Base-by-base conservation (phyloP, 2,797 vertebrate species). In the Hylomyscus alleni region DNA sequence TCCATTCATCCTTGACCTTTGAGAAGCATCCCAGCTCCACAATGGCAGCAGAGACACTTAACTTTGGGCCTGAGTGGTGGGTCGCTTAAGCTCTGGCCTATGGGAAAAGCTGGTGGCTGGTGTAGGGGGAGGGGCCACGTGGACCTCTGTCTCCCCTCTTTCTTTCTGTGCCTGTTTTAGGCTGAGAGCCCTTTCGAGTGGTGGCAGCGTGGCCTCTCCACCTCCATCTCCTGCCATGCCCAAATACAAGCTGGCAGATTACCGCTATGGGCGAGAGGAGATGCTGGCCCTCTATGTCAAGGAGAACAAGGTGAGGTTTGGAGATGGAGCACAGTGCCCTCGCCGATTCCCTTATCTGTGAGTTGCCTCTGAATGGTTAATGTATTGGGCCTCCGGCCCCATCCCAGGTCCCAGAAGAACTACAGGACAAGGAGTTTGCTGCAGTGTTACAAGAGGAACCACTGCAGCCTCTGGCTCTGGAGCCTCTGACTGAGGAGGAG, bases 261-360 rank as follows among this genome's bases (percentile, higher is more conserved):
- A 99, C 98, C 99, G 99, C 98, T 99, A 99, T 26, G 99, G 99
- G 98, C 98, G 99, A 98, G 99, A 99, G 98, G 99, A 99, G 99
- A 99, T 99, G 99, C 98, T 99, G 99, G 99, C 99, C 98, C 99
- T 99, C 99, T 99, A 99, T 98, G 96, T 99, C 98, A 99, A 99
- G 99, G 99, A 99, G 98, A 99, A 99, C 98, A 99, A 99, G 99
- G 99, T 99, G 69, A 31, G 47, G 2, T 0, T 1, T 14, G 1
- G 0, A 22, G n/a, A 0, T 24, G 34, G 34, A 34, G 2, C 56
- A 24, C 13, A 34, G 26, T 14, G 8, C 31, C 3, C 2, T 12
- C 22, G 13, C 29, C 29, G 3, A 0, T 3, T 13, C 15, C 58
- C 69, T 0, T 0, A 34, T 50, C 10, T 0, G 37, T 6, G 19